Evolutionary conservation across 2,888 invertebrate species (phyloP).

Genomic region (Melieria picta): DNA sequence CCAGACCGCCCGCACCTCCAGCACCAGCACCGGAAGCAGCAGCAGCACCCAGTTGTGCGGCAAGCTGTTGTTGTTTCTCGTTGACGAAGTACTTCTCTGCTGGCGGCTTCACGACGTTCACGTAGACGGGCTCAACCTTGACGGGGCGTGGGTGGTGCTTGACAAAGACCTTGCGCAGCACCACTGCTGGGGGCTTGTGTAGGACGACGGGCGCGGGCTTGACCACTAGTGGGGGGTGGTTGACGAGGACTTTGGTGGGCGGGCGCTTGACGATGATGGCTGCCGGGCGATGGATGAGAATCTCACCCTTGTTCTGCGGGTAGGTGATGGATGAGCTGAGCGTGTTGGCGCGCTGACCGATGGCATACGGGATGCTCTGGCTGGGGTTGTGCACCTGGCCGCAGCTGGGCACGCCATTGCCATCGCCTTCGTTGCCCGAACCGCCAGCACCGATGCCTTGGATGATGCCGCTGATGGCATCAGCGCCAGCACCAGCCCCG

Average conservation of each 20-base stretch:
- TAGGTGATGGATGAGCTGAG: conserved; percentile 58
- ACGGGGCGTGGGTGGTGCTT: conserved; percentile 63
- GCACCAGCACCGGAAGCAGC: conserved; percentile 32
- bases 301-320: conserved; percentile 64
- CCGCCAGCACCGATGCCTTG: conserved; percentile 16
- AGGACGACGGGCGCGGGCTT: conserved; percentile 65
- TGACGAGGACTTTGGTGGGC: conserved; percentile 63
- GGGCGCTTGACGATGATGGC: conserved; percentile 64
- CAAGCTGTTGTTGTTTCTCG: conserved; percentile 55
- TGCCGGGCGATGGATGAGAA: conserved; percentile 63
- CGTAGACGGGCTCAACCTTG: conserved; percentile 63
- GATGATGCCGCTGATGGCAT: conserved; percentile 5
- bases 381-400: conserved; percentile 44
- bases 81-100: conserved; percentile 64
- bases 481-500: conserved; percentile 20
- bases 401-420: conserved; percentile 31
- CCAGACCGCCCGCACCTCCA: conserved; percentile 2
- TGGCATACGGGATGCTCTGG: conserved; percentile 55
- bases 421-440: conserved; percentile 24
- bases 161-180: conserved; percentile 61
- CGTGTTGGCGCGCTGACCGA: conserved; percentile 57
- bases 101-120: conserved; percentile 64
- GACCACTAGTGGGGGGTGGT: conserved; percentile 64
- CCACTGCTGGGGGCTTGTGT: conserved; percentile 65
- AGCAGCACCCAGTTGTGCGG: conserved; percentile 30